Percentiles rank a stretch among this genome's conserved stretches.
These are phyloP conservation scores for Bugulina stolonifera DNA, from an alignment of 2,888 invertebrate genomes.

Conservation along the genomic window DNA sequence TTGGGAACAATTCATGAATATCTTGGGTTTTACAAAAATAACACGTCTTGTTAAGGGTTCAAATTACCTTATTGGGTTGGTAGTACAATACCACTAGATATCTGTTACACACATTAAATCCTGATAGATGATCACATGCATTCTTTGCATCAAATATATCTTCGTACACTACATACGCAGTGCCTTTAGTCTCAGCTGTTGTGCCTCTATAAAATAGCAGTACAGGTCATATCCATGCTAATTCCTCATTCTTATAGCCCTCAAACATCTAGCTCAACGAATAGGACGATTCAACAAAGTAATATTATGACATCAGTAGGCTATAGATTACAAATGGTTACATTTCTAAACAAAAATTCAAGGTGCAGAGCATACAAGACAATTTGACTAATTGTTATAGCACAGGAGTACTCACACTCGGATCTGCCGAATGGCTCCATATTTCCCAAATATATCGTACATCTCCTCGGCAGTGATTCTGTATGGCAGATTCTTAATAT, in stretches of 20 bases:
- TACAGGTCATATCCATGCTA: no score
- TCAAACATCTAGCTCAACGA: no score
- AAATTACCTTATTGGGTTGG: conserved; percentile 62
- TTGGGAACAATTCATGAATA: no score
- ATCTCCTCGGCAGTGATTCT: conserved; percentile 99
- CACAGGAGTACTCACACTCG: conserved; percentile 75
- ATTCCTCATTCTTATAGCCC: no score
- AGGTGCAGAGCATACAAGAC: no score
- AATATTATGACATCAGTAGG: no score
- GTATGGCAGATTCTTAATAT: conserved; percentile 93
- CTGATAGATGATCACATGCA: conserved; percentile 97
- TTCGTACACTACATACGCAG: conserved; percentile 98
- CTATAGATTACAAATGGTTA: no score
- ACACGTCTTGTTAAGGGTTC: no score
- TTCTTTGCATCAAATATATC: conserved; percentile 99
- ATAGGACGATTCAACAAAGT: no score
- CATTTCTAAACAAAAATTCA: no score
- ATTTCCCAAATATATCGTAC: conserved; percentile 99
- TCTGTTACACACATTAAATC: conserved; percentile 97
- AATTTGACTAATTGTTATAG: no score
- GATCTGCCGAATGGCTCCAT: conserved; percentile 97
- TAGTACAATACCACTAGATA: conserved; percentile 98
- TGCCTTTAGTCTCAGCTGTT: conserved; percentile 94
- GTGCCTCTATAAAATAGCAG: conserved; percentile 72
- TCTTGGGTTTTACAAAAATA: no score